Evolutionary conservation across 2,113 vertebrate genomes (phyloP).

Genomic region (Peromyscus polionotus): DNA sequence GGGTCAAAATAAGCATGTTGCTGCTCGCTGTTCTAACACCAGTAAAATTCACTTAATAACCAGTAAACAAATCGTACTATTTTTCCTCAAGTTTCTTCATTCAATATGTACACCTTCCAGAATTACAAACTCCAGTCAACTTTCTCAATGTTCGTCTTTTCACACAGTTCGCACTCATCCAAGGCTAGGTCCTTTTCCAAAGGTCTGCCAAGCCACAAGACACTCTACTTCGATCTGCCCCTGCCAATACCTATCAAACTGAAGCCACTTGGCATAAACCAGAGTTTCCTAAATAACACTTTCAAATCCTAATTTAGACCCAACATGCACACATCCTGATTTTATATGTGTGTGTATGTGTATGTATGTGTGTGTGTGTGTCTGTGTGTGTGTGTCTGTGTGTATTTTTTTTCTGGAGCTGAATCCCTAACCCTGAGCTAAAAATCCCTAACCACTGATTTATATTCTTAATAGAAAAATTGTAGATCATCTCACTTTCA

Average conservation of each 20-base stretch:
- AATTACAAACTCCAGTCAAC: slow-evolving; percentile 1
- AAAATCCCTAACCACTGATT: slow-evolving; percentile 4
- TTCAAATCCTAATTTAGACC: slow-evolving; percentile 65
- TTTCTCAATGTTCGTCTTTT: slow-evolving; percentile 61
- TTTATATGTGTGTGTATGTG: too few relatives aligned
- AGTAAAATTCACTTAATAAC: slow-evolving; percentile 44
- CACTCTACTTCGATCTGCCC: slow-evolving; percentile 63
- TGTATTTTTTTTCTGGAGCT: too few relatives aligned
- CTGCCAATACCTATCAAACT: slow-evolving; percentile 66
- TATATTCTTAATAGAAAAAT: slow-evolving; percentile 68
- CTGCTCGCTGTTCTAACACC: neutral
- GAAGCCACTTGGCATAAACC: slow-evolving; percentile 66
- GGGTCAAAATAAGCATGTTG: neutral
- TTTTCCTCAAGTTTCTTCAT: neutral
- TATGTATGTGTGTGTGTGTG: too few relatives aligned
- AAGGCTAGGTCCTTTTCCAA: slow-evolving; percentile 57
- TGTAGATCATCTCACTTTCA: slow-evolving; percentile 61
- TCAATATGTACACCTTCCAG: neutral
- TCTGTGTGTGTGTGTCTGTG: too few relatives aligned
- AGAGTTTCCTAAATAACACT: slow-evolving; percentile 48
- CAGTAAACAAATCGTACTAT: slow-evolving; percentile 26
- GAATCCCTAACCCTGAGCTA: too few relatives aligned
- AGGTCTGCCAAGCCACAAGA: slow-evolving; percentile 82
- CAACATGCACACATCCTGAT: slow-evolving; percentile 61
- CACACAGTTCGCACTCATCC: slow-evolving; percentile 81